These are phyloP conservation scores for Drosophila arawakana DNA, from an alignment of 1,140 invertebrate species.

Conservation along the genomic window DNA sequence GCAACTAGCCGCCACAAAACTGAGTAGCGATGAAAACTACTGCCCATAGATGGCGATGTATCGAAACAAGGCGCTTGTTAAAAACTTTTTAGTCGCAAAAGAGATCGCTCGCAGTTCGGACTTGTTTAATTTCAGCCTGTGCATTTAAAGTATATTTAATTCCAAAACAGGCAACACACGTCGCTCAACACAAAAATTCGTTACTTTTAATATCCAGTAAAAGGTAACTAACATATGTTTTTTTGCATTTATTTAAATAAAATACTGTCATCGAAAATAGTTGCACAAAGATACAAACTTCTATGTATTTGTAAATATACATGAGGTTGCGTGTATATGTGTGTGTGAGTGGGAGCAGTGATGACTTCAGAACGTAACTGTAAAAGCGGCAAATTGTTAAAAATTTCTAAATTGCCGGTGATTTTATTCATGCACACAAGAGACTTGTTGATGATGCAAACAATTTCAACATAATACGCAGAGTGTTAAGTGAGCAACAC, in stretches of 20 bases:
- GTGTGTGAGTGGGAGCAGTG: not conserved
- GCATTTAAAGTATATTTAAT: constrained; percentile 70
- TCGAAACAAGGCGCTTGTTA: not conserved
- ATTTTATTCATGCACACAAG: constrained; percentile 26
- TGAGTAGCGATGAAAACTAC: constrained; percentile 14
- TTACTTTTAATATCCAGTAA: constrained; percentile 32
- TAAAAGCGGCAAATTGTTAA: constrained; percentile 12
- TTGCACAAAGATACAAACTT: not conserved
- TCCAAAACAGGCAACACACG: constrained; percentile 68
- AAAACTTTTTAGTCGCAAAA: constrained; percentile 49
- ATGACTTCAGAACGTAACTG: constrained; percentile 13
- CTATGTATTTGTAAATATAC: not conserved
- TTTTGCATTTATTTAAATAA: not conserved
- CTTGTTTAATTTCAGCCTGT: constrained; percentile 59
- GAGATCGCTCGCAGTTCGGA: constrained; percentile 39
- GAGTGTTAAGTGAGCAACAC: constrained; percentile 39
- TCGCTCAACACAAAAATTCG: constrained; percentile 21
- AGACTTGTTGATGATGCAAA: constrained; percentile 64
- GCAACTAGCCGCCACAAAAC: not conserved
- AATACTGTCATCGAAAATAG: not conserved
- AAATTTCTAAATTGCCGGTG: constrained; percentile 21
- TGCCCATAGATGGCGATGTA: not conserved
- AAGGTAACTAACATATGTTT: constrained; percentile 54
- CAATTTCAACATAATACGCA: constrained; percentile 56
- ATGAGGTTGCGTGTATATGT: not conserved